These are phyloP conservation scores for Ennomos fuscantarius DNA, from an alignment of 2,888 invertebrate species.

Conservation along the genomic window DNA sequence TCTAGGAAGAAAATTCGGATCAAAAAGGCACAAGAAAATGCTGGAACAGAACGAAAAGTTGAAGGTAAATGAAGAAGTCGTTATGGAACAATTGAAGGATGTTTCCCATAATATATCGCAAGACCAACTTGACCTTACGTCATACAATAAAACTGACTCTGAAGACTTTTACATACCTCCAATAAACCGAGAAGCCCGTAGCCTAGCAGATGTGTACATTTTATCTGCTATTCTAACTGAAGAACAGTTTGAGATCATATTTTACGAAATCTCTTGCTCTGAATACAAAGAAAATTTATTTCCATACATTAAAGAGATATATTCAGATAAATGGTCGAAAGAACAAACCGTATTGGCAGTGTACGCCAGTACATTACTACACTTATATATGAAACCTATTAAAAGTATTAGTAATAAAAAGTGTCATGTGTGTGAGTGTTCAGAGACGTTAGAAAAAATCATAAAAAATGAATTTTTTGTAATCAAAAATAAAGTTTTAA, in stretches of 20 bases:
- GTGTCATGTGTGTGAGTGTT: conserved; percentile 55
- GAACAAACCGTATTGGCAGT: conserved; percentile 51
- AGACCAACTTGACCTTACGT: conserved; percentile 65
- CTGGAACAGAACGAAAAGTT: conserved; percentile 86
- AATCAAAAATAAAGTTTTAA: conserved; percentile 45
- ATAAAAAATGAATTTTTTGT: conserved; percentile 60
- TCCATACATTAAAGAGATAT: conserved; percentile 37
- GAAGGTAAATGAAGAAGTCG: conserved; percentile 83
- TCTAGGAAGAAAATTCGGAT: conserved; percentile 87
- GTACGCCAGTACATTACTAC: conserved; percentile 62
- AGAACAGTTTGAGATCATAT: conserved; percentile 66
- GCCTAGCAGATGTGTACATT: conserved; percentile 75
- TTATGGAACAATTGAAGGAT: conserved; percentile 84
- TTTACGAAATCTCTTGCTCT: conserved; percentile 57
- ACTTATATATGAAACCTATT: conserved; percentile 47
- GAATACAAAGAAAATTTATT: conserved; percentile 51
- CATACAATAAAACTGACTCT: conserved; percentile 60
- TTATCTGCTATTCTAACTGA: conserved; percentile 70
- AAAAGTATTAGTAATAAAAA: conserved; percentile 60
- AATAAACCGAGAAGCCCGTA: conserved; percentile 77
- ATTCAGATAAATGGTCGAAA: conserved; percentile 13
- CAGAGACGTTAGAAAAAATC: conserved; percentile 63
- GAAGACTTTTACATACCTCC: conserved; percentile 79
- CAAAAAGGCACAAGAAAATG: conserved; percentile 84
- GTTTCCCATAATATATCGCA: conserved; percentile 70